phyloP scores from a whole-genome alignment of 2,888 invertebrate species.

The Trachelus stipa region DNA sequence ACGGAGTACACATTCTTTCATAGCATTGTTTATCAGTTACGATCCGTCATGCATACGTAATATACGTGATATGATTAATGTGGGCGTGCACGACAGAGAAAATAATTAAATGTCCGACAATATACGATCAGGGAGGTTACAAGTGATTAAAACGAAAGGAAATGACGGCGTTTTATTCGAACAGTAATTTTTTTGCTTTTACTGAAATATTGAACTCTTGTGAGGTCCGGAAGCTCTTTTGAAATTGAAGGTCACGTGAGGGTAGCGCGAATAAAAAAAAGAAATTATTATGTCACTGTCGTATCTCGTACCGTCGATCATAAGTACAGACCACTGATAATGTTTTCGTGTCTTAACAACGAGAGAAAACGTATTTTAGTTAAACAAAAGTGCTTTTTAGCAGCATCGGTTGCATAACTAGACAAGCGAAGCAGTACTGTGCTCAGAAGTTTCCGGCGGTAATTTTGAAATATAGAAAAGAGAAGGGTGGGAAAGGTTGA shows the following conservation, averaged over 20 bases:
- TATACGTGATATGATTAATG: not conserved
- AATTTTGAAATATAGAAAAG: conserved; percentile 17
- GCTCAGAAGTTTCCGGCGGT: conserved; percentile 16
- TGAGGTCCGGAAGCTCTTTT: not conserved
- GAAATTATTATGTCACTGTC: too few relatives aligned
- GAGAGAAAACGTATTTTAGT: conserved; percentile 12
- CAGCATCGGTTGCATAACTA: conserved; percentile 20
- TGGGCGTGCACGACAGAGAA: not conserved
- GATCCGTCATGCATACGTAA: not conserved
- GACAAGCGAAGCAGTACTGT: conserved; percentile 14
- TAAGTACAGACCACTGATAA: conserved; percentile 10
- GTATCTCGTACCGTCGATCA: not conserved
- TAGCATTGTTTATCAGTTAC: not conserved
- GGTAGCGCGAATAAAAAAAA: not conserved
- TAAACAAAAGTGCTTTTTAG: conserved; percentile 21
- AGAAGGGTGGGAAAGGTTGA: not conserved
- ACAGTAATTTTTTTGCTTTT: not conserved
- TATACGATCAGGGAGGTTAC: not conserved
- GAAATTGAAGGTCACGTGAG: not conserved
- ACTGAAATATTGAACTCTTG: not conserved
- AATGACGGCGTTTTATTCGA: not conserved
- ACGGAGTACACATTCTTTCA: not conserved
- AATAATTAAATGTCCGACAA: not conserved
- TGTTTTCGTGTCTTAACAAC: conserved; percentile 22
- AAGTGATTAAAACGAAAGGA: not conserved